These are phyloP conservation scores for Myotis davidii DNA, from an alignment of 2,113 vertebrate species.

Conservation along the genomic window DNA sequence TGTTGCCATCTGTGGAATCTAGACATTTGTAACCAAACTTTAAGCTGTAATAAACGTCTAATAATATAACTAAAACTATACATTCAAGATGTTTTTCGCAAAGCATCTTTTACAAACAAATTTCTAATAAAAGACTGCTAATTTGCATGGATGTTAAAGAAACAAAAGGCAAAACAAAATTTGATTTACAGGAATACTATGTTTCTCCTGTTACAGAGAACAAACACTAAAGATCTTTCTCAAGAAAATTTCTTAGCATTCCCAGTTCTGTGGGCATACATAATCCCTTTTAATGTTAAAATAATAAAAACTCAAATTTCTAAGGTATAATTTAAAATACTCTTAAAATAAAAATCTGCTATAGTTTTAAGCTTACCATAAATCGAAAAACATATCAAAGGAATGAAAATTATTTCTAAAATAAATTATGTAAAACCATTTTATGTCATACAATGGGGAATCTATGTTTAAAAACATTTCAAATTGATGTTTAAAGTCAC, in stretches of 20 bases:
- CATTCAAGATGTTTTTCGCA: not conserved
- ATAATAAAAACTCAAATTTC: not conserved
- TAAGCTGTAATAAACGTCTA: slow-evolving; percentile 13
- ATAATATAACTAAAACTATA: not conserved
- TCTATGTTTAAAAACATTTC: not conserved
- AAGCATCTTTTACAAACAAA: not conserved
- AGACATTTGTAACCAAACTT: slow-evolving; percentile 18
- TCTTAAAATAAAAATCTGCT: slow-evolving; percentile 35
- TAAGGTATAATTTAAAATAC: slow-evolving; percentile 22
- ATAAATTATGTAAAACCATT: slow-evolving; percentile 33
- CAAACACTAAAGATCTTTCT: slow-evolving; percentile 34
- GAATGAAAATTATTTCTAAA: slow-evolving; percentile 48
- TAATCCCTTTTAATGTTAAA: not conserved
- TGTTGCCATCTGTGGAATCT: slow-evolving; percentile 80
- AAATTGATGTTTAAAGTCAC: slow-evolving; percentile 58
- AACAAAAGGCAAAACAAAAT: slow-evolving; percentile 39
- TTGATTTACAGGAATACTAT: not conserved
- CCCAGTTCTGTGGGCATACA: not conserved
- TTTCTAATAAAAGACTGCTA: slow-evolving; percentile 25
- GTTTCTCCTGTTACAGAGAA: slow-evolving; percentile 17
- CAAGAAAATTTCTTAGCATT: slow-evolving; percentile 45
- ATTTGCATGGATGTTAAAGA: not conserved
- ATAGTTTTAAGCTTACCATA: not conserved
- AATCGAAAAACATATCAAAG: not conserved
- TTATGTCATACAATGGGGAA: not conserved